A percentile compares a stretch with the other conserved stretches of the same genome.
phyloP scores from a whole-genome alignment of 2,888 invertebrate genomes.

The Ichneumoninae sp. region DNA sequence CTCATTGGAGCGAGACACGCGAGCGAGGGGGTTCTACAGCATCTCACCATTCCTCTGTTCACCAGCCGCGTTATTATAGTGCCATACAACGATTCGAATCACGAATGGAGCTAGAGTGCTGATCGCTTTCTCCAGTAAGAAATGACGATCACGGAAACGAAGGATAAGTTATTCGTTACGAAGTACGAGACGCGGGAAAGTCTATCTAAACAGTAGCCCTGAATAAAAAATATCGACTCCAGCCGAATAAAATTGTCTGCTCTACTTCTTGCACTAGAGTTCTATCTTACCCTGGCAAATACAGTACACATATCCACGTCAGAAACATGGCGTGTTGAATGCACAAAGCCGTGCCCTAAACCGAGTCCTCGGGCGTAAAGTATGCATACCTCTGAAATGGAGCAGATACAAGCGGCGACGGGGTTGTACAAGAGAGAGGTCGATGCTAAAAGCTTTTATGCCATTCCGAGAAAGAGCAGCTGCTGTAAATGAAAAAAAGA shows the following conservation, averaged over 20 bases:
- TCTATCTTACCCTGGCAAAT: background rate
- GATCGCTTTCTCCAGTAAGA: constrained; percentile 40
- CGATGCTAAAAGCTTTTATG: constrained; percentile 23
- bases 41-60: constrained; percentile 55
- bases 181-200: background rate
- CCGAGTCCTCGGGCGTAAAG: constrained; percentile 20
- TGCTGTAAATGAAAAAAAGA: background rate
- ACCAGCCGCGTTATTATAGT: constrained; percentile 50
- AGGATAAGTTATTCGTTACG: background rate
- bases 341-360: constrained; percentile 1
- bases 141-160: constrained; percentile 40
- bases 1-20: constrained; percentile 69
- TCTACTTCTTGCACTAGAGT: background rate
- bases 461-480: constrained; percentile 11
- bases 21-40: constrained; percentile 58
- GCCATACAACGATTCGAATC: constrained; percentile 48
- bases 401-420: background rate
- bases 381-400: constrained; percentile 23
- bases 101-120: constrained; percentile 41
- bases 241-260: background rate
- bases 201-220: background rate
- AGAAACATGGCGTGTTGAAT: background rate
- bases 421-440: constrained; percentile 13
- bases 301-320: background rate
- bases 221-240: background rate